Evolutionary conservation across 2,888 invertebrate species (phyloP).

Genomic region (Thumatha senex): DNA sequence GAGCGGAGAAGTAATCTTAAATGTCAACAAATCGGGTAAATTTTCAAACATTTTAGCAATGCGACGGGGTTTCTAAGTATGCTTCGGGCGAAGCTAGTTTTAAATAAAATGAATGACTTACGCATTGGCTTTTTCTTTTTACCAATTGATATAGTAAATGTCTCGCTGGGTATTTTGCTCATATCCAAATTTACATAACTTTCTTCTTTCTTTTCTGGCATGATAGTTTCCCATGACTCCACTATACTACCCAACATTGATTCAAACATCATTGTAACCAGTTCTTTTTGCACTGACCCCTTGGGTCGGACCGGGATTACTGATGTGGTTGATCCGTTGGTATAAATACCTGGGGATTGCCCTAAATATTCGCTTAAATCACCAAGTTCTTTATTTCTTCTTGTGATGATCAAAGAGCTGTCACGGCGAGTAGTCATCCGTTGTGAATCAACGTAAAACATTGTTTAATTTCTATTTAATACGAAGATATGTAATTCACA

Average conservation of each 20-base stretch:
- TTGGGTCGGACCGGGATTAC: constrained; percentile 37
- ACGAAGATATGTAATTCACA: not conserved
- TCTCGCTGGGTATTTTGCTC: constrained; percentile 52
- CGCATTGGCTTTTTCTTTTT: constrained; percentile 52
- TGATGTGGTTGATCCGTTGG: constrained; percentile 45
- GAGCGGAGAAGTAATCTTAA: too few species aligned
- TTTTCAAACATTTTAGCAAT: too few species aligned
- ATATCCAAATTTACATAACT: constrained; percentile 34
- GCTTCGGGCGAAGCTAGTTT: too few species aligned
- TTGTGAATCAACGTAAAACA: constrained; percentile 70
- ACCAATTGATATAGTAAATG: constrained; percentile 34
- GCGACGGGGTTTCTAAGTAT: too few species aligned
- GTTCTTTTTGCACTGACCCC: constrained; percentile 60
- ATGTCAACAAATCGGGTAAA: too few species aligned
- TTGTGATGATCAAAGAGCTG: constrained; percentile 57
- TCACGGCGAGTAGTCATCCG: constrained; percentile 65
- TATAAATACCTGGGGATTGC: constrained; percentile 38
- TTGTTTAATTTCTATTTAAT: constrained; percentile 20
- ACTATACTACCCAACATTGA: constrained; percentile 68
- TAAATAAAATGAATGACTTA: constrained; percentile 6
- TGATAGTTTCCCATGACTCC: constrained; percentile 64
- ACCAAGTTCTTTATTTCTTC: constrained; percentile 30
- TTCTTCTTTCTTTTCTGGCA: constrained; percentile 44
- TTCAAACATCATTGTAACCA: constrained; percentile 65
- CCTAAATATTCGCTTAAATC: constrained; percentile 41